These are phyloP conservation scores for Picathartes gymnocephalus DNA, from an alignment of 2,113 vertebrate species.

Conservation along the genomic window DNA sequence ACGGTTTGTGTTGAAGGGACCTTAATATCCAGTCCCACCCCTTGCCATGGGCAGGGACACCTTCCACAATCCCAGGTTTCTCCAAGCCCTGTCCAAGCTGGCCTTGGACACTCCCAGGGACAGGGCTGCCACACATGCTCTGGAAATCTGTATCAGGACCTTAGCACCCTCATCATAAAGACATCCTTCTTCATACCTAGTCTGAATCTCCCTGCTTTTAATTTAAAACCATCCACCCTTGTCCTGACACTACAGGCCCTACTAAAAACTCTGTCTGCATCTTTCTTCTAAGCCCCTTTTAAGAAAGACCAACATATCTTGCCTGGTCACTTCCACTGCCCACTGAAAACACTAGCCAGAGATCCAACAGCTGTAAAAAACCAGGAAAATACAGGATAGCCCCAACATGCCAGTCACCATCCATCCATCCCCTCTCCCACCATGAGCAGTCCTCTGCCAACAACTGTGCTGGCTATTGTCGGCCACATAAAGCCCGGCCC, in stretches of 20 bases:
- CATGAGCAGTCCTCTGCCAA: background rate
- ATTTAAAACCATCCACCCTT: background rate
- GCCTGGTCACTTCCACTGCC: background rate
- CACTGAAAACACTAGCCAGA: background rate
- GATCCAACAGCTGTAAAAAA: background rate
- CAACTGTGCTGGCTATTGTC: constrained; percentile 23
- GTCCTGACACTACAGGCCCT: fast-evolving
- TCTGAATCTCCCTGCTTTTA: background rate
- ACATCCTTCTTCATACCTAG: background rate
- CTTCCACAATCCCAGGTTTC: fast-evolving
- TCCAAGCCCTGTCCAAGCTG: fast-evolving
- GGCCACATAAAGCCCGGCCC: background rate
- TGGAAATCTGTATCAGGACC: fast-evolving
- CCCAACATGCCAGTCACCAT: background rate
- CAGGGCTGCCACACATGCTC: background rate
- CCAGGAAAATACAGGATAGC: background rate
- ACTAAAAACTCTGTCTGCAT: background rate
- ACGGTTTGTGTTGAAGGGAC: background rate
- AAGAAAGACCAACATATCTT: background rate
- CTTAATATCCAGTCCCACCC: background rate
- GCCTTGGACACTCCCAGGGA: fast-evolving
- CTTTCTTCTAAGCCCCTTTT: background rate
- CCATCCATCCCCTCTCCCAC: background rate
- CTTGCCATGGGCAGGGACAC: background rate
- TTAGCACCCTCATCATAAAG: fast-evolving